A percentile compares a stretch with the other conserved stretches of the same genome.
Evolutionary conservation across 2,888 invertebrate genomes (phyloP).

Genomic region (Ochlodes sylvanus): DNA sequence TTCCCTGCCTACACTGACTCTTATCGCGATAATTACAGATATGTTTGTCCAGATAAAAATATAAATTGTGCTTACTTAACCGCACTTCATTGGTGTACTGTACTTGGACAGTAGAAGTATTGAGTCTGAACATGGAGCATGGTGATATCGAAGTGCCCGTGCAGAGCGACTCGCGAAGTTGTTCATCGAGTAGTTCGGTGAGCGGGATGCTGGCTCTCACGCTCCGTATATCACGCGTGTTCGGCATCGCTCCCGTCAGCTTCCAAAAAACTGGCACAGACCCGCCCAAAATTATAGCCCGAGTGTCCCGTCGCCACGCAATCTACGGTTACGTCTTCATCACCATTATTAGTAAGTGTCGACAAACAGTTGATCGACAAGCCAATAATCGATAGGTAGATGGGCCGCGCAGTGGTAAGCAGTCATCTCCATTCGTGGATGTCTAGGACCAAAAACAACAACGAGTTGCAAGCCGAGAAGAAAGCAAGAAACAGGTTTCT

Average conservation of each 20-base stretch:
- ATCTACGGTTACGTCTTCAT: neutral
- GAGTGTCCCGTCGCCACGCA: neutral
- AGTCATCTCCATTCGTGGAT: no score
- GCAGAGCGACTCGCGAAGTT: neutral
- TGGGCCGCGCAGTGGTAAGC: no score
- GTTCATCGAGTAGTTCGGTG: neutral
- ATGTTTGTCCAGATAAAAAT: neutral
- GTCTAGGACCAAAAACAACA: no score
- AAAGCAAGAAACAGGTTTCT: no score
- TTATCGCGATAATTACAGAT: neutral
- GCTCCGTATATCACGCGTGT: neutral
- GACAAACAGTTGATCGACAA: neutral
- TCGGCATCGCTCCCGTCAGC: neutral
- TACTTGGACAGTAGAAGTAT: neutral
- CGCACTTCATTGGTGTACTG: neutral
- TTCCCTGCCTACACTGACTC: neutral
- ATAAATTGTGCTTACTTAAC: neutral
- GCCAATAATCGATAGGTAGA: no score
- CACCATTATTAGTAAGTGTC: neutral
- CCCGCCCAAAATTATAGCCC: neutral
- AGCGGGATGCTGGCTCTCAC: neutral
- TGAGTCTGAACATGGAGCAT: neutral
- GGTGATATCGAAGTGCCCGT: neutral
- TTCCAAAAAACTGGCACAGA: neutral
- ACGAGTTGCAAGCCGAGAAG: no score